phyloP scores from a whole-genome alignment of 2,113 vertebrate genomes.

The Malurus melanocephalus region DNA sequence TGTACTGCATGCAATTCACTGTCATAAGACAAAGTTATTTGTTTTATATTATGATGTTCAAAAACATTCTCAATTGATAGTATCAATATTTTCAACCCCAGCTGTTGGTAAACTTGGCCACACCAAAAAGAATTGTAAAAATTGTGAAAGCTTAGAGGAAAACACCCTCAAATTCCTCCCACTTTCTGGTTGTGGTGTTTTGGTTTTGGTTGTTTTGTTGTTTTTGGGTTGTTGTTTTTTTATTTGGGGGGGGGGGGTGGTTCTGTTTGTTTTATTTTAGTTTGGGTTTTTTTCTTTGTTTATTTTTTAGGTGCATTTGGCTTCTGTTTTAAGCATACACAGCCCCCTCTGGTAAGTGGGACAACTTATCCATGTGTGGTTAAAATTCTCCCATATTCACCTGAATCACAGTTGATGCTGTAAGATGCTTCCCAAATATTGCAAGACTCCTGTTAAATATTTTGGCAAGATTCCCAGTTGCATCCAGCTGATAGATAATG shows the following conservation, averaged over 20 bases:
- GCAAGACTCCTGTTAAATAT: background rate
- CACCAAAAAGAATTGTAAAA: background rate
- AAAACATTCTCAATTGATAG: background rate
- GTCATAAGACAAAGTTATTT: background rate
- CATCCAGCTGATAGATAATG: background rate
- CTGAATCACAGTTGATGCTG: background rate
- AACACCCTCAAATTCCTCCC: background rate
- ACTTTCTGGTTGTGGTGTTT: background rate
- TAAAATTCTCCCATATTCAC: background rate
- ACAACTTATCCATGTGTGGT: background rate
- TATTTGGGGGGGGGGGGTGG: too few species aligned
- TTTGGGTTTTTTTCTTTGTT: too few species aligned
- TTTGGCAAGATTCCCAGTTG: background rate
- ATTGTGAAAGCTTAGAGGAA: background rate
- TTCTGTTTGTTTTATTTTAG: too few species aligned
- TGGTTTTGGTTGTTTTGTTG: too few species aligned
- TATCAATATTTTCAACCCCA: background rate
- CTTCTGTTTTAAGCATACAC: background rate
- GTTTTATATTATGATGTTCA: background rate
- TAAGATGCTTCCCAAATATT: background rate
- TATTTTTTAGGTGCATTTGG: background rate
- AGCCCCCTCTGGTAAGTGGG: background rate
- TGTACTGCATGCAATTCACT: background rate
- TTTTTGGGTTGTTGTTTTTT: too few species aligned
- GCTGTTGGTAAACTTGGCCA: background rate